phyloP scores from a whole-genome alignment of 1,140 invertebrate genomes.

The Drosophila seguyi region DNA sequence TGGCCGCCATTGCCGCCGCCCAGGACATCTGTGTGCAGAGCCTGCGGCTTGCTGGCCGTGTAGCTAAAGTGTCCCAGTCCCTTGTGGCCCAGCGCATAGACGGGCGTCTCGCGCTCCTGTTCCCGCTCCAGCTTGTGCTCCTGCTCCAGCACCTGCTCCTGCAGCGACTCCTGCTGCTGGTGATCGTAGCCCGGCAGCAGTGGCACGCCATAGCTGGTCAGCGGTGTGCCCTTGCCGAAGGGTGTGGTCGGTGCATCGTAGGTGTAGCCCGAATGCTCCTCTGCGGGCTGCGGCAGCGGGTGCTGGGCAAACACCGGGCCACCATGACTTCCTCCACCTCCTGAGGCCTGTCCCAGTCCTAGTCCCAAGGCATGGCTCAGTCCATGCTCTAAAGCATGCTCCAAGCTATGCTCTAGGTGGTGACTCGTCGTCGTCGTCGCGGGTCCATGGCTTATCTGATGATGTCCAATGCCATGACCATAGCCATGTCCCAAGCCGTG shows the following conservation, averaged over 20 bases:
- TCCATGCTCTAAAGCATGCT: conserved; percentile 30
- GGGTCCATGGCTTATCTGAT: conserved; percentile 24
- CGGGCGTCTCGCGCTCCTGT: conserved; percentile 50
- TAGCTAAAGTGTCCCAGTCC: conserved; percentile 78
- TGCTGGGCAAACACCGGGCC: conserved; percentile 23
- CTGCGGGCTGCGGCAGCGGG: conserved; percentile 17
- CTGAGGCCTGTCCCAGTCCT: conserved; percentile 5
- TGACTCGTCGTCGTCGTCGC: conserved; percentile 1
- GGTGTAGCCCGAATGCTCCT: conserved; percentile 55
- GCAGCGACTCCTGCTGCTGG: conserved; percentile 46
- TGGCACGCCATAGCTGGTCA: conserved; percentile 68
- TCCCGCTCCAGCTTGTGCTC: conserved; percentile 27
- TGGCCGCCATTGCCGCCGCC: neutral
- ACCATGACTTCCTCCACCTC: neutral
- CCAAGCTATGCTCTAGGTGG: conserved; percentile 19
- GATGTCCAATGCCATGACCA: conserved; percentile 13
- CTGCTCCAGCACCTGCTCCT: conserved; percentile 44
- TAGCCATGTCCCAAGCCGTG: conserved; percentile 12
- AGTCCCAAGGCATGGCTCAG: conserved; percentile 37
- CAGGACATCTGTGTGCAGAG: conserved; percentile 61
- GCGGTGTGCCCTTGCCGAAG: conserved; percentile 51
- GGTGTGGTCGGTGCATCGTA: conserved; percentile 53
- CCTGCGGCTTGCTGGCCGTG: conserved; percentile 73
- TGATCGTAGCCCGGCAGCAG: conserved; percentile 63
- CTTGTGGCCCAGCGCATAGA: conserved; percentile 76